Percentiles rank a stretch among this genome's conserved stretches.
Conservation (phyloP, 37 sponge, comb jelly and placozoan genomes). For the Corticium candelabrum region DNA sequence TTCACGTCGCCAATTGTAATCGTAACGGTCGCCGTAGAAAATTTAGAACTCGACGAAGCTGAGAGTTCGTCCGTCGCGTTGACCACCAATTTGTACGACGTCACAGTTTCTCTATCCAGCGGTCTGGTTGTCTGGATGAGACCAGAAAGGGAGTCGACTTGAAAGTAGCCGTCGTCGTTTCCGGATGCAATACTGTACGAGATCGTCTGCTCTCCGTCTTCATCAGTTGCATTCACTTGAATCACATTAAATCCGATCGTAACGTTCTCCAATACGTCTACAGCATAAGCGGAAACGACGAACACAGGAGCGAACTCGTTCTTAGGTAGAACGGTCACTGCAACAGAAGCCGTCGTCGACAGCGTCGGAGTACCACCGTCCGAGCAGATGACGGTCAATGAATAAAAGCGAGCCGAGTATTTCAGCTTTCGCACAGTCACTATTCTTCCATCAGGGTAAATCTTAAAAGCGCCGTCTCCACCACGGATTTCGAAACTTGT, state of each 20-base stretch:
- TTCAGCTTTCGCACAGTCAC: not conserved
- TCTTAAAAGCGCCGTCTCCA: not conserved
- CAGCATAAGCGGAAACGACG: constrained; percentile 8
- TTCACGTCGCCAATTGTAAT: not conserved
- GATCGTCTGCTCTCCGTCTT: not conserved
- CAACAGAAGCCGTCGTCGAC: constrained; percentile 9
- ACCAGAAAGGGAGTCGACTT: not conserved
- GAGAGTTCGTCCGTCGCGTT: constrained; percentile 15
- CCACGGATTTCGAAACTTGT: not conserved
- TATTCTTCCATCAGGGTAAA: not conserved
- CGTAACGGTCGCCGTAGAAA: not conserved
- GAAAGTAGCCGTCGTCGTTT: not conserved
- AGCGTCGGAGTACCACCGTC: constrained; percentile 21
- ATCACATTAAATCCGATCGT: constrained; percentile 10
- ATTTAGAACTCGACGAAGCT: no score
- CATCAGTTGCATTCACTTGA: constrained; percentile 26
- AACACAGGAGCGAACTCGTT: constrained; percentile 55
- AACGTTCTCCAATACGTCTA: constrained; percentile 17
- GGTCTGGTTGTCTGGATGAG: not conserved
- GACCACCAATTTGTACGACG: constrained; percentile 34
- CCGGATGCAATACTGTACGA: not conserved
- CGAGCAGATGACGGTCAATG: constrained; percentile 24
- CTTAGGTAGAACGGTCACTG: constrained; percentile 33
- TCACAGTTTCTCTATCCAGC: not conserved
- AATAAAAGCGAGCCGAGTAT: not conserved